A percentile compares a stretch with the other conserved stretches of the same genome.
These are phyloP conservation scores for Diogma glabrata DNA, from an alignment of 2,888 invertebrate genomes.

Conservation along the genomic window DNA sequence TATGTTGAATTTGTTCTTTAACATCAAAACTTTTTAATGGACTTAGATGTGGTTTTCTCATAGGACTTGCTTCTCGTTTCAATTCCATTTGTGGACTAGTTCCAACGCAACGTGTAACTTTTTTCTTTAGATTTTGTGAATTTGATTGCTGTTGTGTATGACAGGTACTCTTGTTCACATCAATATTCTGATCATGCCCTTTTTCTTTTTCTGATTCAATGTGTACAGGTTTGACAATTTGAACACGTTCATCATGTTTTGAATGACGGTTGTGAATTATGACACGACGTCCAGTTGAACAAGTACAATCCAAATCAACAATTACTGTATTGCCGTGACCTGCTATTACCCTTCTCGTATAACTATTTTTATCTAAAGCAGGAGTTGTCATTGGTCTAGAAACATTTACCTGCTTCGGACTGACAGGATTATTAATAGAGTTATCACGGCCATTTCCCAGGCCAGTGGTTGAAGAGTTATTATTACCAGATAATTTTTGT, in stretches of 20 bases:
- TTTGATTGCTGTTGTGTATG: background rate
- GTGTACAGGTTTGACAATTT: background rate
- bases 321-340: constrained; percentile 6
- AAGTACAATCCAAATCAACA: constrained; percentile 8
- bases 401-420: constrained; percentile 4
- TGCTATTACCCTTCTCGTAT: constrained; percentile 2
- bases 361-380: background rate
- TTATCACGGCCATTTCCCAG: background rate
- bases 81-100: constrained; percentile 28
- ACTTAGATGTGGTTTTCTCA: constrained; percentile 32
- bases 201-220: background rate
- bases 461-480: no score
- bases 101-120: constrained; percentile 36
- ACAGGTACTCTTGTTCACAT: background rate
- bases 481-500: constrained; percentile 16
- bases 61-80: constrained; percentile 30
- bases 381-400: background rate
- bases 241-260: background rate
- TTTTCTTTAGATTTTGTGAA: constrained; percentile 10
- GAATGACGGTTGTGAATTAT: background rate
- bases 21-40: constrained; percentile 38
- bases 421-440: constrained; percentile 6
- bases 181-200: no score
- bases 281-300: background rate
- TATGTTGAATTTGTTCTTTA: constrained; percentile 24